Evolutionary conservation across 2,888 invertebrate species (phyloP), one percentile per base, ranked within the genome.

Genomic region (Hypomecis atomaria): DNA sequence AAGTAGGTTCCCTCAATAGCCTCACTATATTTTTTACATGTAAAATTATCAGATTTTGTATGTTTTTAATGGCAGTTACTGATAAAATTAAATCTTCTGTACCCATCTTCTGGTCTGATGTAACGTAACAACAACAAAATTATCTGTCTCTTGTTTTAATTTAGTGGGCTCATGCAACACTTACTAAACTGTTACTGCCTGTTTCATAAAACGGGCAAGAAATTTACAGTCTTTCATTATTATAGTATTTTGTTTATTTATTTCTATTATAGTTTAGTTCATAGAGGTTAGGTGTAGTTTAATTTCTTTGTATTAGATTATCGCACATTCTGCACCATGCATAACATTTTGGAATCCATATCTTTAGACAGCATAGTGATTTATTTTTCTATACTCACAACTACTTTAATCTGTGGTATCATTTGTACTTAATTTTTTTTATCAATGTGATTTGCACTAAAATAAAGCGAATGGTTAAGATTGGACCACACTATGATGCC

Each of bases 1-100:
- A 88, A 86, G 85, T 88, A 89, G 86, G 66, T 81, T 83, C 80
- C 78, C 84, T 82, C 79, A 76, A 82, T 80, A 83, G 83, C 83
- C 85, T 83, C 85, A 82, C 79, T 83, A 74, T 82, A 81, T 83
- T 83, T 86, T 84, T 85, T 71, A 66, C 43, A 64, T 65, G 69
- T 78, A 75, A 75, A 69, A 73, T 69, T 71, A 75, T 72, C 70
- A 76, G 59, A 59, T 79, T 80, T 82, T 78, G 80, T 79, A 79
- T 72, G 74, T 77, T 82, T 79, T 69, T 78, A 79, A 78, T 60
- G 67, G 40, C 50, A 71, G 64, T 69, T 70, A 71, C 69, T 72
- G 66, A 69, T 50, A 33, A 56, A 11, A 7, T 63, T 49, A 55
- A n/a, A 33, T 40, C 40, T 52, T 23, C 38, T 50, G 50, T 10